Conservation (phyloP, 2,888 invertebrate genomes). For the Dioctria rufipes region DNA sequence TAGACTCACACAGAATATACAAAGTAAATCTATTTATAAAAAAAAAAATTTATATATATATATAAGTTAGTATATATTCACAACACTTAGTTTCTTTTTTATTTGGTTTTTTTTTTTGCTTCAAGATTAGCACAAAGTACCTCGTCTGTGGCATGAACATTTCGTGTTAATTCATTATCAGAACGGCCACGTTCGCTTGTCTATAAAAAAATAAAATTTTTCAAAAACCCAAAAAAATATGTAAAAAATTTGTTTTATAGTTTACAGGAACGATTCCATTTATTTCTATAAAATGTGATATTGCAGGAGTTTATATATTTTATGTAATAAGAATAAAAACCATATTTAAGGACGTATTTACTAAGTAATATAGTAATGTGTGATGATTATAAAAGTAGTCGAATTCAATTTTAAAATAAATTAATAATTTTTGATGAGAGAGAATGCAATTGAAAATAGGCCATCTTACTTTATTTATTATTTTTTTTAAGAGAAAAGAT, state of each 20-base stretch:
- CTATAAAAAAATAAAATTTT: conserved; percentile 67
- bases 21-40: conserved; percentile 23
- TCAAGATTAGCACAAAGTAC: conserved; percentile 69
- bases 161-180: conserved; percentile 70
- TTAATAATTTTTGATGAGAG: no score
- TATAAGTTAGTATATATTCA: conserved; percentile 9
- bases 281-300: conserved; percentile 48
- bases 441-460: no score
- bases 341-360: neutral
- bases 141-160: conserved; percentile 73
- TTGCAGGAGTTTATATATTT: neutral
- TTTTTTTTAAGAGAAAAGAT: no score
- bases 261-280: conserved; percentile 15
- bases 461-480: no score
- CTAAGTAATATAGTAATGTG: no score
- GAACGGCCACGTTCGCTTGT: conserved; percentile 71
- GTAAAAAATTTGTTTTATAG: neutral
- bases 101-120: conserved; percentile 45
- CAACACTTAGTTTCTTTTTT: conserved; percentile 19
- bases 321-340: neutral
- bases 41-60: conserved; percentile 1
- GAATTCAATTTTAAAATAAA: no score
- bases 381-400: no score
- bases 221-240: conserved; percentile 30
- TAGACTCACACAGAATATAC: conserved; percentile 38